Base-by-base conservation (phyloP, 2,797 vertebrate species). In the Aratinga solstitialis region DNA sequence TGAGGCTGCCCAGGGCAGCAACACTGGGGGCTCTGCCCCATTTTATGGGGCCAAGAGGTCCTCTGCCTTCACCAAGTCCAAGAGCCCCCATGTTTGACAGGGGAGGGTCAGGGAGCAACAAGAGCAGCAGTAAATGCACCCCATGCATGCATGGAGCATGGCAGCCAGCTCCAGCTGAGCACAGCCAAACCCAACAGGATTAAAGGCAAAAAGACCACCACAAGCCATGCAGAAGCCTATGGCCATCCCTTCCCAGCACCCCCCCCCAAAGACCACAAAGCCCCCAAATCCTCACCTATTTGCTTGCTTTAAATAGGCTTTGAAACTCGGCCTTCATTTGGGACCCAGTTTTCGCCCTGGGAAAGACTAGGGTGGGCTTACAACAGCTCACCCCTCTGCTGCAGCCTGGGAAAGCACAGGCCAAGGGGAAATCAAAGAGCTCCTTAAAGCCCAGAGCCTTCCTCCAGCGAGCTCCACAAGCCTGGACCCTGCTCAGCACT, bases 151-250 rank as follows among this genome's bases (percentile, higher is more conserved):
- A 34, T 15, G n/a, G n/a, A 58, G n/a, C 22, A 3, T 79, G 38
- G 27, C 58, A 27, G 77, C 24, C 84, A 84, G 76, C 80, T 36
- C 45, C 1, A 1, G 2, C 58, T 34, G 76, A 40, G 36, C 36
- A 62, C 36, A 62, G 91, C 93, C 95, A 89, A 95, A 89, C 36
- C 7, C 85, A 94, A 78, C 72, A 34, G 54, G 12, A 58, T 61
- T 75, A 58, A 81, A 51, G 18, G 36, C 45, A 82, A 84, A 77
- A 93, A 82, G 72, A 50, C 4, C 76, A 58, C 54, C 73, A 19
- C 1, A 5, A 58, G 34, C 42, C 2, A 0, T 2, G 1, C 2
- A 29, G 73, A 26, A 72, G 71, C 58, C 54, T 12, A 1, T 6
- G 69, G 32, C 4, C 56, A 53, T 43, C 73, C 30, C 38, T 40